phyloP scores from a whole-genome alignment of 2,113 vertebrate species.

The Brachirus orientalis region DNA sequence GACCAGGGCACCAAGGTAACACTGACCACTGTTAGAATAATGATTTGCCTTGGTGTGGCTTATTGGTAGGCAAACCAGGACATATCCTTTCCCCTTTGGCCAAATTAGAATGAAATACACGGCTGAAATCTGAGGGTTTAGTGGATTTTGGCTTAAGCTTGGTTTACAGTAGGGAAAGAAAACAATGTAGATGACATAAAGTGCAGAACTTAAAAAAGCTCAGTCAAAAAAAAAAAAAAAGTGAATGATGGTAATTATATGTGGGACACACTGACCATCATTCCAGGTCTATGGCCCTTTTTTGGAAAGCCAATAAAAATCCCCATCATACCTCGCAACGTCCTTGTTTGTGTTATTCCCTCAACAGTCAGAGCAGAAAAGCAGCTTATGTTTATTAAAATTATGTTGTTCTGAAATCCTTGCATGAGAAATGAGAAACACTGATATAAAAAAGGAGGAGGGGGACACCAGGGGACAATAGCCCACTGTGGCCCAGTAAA shows the following conservation, averaged over 20 bases:
- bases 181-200: conserved; percentile 45
- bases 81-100: conserved; percentile 25
- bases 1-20: conserved; percentile 51
- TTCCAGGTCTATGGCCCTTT: conserved; percentile 35
- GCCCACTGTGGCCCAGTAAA: conserved; percentile 70
- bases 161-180: conserved; percentile 55
- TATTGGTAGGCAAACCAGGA: conserved; percentile 10
- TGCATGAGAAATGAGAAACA: conserved; percentile 71
- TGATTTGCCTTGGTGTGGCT: conserved; percentile 26
- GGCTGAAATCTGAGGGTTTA: conserved; percentile 70
- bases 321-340: conserved; percentile 26
- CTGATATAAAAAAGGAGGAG: conserved; percentile 57
- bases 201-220: conserved; percentile 9
- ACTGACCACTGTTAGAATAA: conserved; percentile 25
- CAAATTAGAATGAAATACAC: conserved; percentile 70
- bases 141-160: conserved; percentile 74
- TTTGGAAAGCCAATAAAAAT: conserved; percentile 44
- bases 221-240: conserved; percentile 30
- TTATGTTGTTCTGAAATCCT: conserved; percentile 70
- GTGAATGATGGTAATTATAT: conserved; percentile 27
- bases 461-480: conserved; percentile 52
- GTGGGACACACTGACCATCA: conserved; percentile 23
- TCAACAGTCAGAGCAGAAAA: conserved; percentile 76
- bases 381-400: conserved; percentile 82
- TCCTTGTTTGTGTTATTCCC: conserved; percentile 65